Percentiles rank a stretch among this genome's conserved stretches.
Conservation (phyloP, 1,140 invertebrate genomes). For the Hyles vespertilio region DNA sequence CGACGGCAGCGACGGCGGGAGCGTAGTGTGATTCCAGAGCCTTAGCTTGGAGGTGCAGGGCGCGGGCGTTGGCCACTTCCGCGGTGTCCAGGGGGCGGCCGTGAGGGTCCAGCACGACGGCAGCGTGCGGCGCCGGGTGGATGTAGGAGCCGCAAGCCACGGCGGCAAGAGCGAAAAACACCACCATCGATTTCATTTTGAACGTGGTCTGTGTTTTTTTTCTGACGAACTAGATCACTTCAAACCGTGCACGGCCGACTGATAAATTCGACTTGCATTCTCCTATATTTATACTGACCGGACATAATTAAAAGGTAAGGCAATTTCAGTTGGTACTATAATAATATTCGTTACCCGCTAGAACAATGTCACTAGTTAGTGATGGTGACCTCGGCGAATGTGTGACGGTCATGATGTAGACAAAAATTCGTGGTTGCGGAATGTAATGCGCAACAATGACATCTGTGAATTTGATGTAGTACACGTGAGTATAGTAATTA, state of each 20-base stretch:
- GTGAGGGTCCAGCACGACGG: constrained; percentile 56
- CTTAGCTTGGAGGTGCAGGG: constrained; percentile 54
- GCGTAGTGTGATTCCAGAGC: constrained; percentile 42
- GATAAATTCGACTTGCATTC: constrained; percentile 49
- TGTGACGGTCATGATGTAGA: constrained; percentile 53
- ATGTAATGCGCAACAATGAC: constrained; percentile 54
- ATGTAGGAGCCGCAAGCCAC: constrained; percentile 45
- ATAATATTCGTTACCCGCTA: constrained; percentile 42
- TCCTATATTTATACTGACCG: constrained; percentile 66
- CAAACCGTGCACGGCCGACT: constrained; percentile 56
- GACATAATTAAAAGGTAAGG: constrained; percentile 68
- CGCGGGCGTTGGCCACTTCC: constrained; percentile 57
- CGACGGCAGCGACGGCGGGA: constrained; percentile 27
- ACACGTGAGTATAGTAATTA: too few species aligned
- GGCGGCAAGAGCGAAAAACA: constrained; percentile 63
- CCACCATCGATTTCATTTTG: constrained; percentile 75
- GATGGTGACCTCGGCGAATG: constrained; percentile 53
- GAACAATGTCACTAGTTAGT: constrained; percentile 71
- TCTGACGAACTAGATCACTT: constrained; percentile 54
- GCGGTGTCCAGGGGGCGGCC: constrained; percentile 60
- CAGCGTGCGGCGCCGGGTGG: constrained; percentile 55
- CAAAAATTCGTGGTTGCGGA: constrained; percentile 60
- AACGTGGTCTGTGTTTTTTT: constrained; percentile 58
- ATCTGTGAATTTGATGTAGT: background rate
- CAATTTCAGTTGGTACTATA: constrained; percentile 56